These are phyloP conservation scores for Calypte anna DNA, from an alignment of 2,113 vertebrate species.

Conservation along the genomic window DNA sequence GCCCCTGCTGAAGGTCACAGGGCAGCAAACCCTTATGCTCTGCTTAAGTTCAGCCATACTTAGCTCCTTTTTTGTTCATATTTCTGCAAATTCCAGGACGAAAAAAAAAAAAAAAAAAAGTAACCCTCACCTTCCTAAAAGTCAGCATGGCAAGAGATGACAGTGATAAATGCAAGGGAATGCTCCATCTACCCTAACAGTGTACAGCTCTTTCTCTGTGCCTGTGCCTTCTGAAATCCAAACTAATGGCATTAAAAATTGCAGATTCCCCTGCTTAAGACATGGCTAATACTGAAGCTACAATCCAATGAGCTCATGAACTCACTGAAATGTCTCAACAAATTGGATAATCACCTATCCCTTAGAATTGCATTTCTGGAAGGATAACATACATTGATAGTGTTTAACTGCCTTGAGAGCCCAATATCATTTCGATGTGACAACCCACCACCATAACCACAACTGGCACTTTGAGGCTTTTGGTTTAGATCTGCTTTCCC, in stretches of 20 bases:
- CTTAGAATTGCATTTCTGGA: constrained; percentile 49
- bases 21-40: neutral
- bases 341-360: constrained; percentile 49
- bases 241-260: constrained; percentile 13
- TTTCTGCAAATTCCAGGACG: neutral
- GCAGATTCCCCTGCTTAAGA: constrained; percentile 27
- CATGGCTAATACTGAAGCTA: neutral
- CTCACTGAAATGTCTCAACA: constrained; percentile 14
- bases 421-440: neutral
- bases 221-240: neutral
- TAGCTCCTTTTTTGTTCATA: neutral
- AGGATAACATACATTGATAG: constrained; percentile 15
- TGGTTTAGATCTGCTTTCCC: neutral
- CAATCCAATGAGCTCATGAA: constrained; percentile 26
- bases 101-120: neutral
- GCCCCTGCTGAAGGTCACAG: neutral
- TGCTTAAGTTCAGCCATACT: neutral
- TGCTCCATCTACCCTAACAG: neutral
- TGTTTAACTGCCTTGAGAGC: constrained; percentile 43
- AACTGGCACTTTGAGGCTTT: neutral
- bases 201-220: neutral
- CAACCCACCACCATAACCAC: neutral
- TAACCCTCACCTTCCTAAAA: neutral
- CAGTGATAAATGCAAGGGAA: neutral
- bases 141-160: neutral